Base-by-base conservation (phyloP, 2,113 vertebrate species). In the Brachirus orientalis region DNA sequence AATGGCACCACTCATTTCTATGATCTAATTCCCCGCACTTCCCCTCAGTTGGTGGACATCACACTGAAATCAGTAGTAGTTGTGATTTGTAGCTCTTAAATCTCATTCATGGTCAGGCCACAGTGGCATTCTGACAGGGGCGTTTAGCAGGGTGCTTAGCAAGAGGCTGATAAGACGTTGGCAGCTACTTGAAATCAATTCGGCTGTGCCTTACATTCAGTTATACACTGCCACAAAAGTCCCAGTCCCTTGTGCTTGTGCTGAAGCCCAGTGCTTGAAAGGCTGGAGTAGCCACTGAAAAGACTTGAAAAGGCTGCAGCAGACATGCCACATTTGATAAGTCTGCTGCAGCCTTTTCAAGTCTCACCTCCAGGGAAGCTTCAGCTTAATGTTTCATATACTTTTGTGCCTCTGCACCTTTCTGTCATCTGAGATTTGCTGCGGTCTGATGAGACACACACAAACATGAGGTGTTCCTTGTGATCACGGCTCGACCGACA, bases 151-250 rank as follows among this genome's bases (percentile, higher is more conserved):
- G 63, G 72, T 74, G 83, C 82, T 83, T 78, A 81, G 79, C 69
- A 53, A 62, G 72, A 71, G 83, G 73, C 78, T 47, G 69, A 89
- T 80, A 83, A 87, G 74, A 45, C n/a, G 37, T 73, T 63, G 75
- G 70, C 83, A 83, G 80, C 58, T 63, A 67, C 83, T 85, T 75
- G 71, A 86, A 89, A 87, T 86, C 83, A 83, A 84, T 83, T 68
- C n/a, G 57, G 53, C 86, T 74, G 56, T 67, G 79, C 79, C 59
- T 79, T 69, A 46, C 50, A 59, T 77, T 79, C 55, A 4, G 65
- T 67, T 77, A 53, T 74, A 43, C 28, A 33, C 66, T 33, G 55
- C 77, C 63, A 19, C 69, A 13, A 12, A 35, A 35, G 60, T 70
- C 75, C 82, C 58, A 18, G 64, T 58, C 64, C 65, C 65, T 20